Base-by-base conservation (phyloP, 2,113 vertebrate genomes). In the Nesoenas mayeri region DNA sequence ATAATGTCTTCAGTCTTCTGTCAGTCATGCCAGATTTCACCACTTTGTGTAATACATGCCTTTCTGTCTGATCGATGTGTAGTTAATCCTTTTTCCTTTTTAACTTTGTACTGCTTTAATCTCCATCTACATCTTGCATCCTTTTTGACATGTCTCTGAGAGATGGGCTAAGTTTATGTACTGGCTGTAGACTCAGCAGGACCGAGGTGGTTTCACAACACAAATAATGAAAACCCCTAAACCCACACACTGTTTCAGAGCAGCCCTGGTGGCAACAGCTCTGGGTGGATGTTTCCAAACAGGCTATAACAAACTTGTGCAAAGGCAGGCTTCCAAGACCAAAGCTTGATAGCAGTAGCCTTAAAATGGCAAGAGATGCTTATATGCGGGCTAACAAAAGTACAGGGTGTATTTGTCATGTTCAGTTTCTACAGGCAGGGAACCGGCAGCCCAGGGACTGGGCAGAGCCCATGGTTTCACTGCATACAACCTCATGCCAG, bases 21-120 rank as follows among this genome's bases (percentile, higher is more conserved):
- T 85, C 40, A 40, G 2, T 57, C 81, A 40, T 61, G 15, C 70
- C 42, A 82, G 34, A 4, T 50, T 72, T 92, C 58, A 57, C 60
- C 62, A 89, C 44, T 69, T 60, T 61, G 20, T 92, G 32, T 85
- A 89, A 32, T 61, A 22, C 40, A 28, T 21, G 51, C 17, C 36
- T 25, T 94, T 93, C 22, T 85, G 22, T 89, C 82, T 65, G 71
- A 91, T 79, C 6, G 1, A 66, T 85, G 58, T 2, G 1, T 69
- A 40, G 17, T 86, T 94, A 91, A 92, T 95, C 50, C 48, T 61
- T 78, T 78, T 80, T 81, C 25, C 38, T 69, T 81, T 87, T 89
- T 54, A 69, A 36, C 36, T 85, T 73, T 50, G 15, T 57, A n/a
- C 38, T 83, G 13, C 36, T 22, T 69, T 93, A 69, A 79, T 89